Percentiles rank a stretch among this genome's conserved stretches.
phyloP scores from a whole-genome alignment of 2,797 vertebrate genomes.

The Sebastolobus alascanus region DNA sequence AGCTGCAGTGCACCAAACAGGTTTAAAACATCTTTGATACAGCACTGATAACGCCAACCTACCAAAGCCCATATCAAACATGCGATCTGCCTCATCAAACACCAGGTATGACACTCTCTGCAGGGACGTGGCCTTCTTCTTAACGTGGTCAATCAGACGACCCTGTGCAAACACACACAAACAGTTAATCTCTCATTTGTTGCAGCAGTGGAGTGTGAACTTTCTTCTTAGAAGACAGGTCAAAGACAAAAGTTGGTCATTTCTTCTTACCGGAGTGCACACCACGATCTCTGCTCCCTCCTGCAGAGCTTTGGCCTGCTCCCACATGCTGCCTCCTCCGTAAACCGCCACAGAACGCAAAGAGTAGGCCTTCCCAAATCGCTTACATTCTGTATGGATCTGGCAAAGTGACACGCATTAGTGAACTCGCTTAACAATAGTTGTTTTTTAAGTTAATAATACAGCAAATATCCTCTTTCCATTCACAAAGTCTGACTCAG shows the following conservation, averaged over 20 bases:
- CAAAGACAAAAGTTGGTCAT: constrained; percentile 5
- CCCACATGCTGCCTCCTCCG: constrained; percentile 99
- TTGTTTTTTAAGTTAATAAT: background rate
- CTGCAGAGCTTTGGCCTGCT: constrained; percentile 98
- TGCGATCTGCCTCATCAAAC: constrained; percentile 99
- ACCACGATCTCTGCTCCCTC: constrained; percentile 99
- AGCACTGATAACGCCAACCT: constrained; percentile 52
- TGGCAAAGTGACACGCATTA: constrained; percentile 43
- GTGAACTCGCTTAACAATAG: background rate
- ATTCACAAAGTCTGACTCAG: background rate
- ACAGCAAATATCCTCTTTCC: background rate
- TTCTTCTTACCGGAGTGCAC: constrained; percentile 93
- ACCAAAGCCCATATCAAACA: constrained; percentile 99
- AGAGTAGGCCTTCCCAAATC: constrained; percentile 98
- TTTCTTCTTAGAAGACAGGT: background rate
- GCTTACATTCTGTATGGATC: constrained; percentile 98
- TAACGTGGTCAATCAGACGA: constrained; percentile 98
- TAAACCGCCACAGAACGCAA: constrained; percentile 98
- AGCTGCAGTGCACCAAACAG: background rate
- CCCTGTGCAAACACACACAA: constrained; percentile 83
- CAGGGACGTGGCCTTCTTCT: constrained; percentile 98
- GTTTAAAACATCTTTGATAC: background rate
- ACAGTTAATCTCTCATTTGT: background rate
- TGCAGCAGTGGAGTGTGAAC: background rate
- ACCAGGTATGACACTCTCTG: constrained; percentile 98